Evolutionary conservation across 2,888 invertebrate species (phyloP), one percentile per base, ranked within the genome.

Genomic region (Dolomedes plantarius): DNA sequence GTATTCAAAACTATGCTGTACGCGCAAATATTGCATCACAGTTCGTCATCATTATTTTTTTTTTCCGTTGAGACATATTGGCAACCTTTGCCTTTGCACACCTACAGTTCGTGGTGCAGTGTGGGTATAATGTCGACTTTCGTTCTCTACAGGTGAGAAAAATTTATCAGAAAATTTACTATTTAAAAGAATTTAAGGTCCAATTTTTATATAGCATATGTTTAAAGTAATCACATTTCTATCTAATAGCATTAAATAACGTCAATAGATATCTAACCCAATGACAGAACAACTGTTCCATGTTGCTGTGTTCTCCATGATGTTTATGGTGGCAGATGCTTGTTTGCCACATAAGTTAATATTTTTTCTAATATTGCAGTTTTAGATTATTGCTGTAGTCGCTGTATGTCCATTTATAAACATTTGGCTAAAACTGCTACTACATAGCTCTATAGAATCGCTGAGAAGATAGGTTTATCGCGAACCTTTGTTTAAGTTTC

Each of bases 61-160:
- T 56, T 56, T 56, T 23, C 56, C 23, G 75, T n/a, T 76, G 76
- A 83, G 62, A 83, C 39, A 50, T 83, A 77, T n/a, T 41, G 28
- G 72, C 50, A 83, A 83, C 83, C 83, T 64, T 82, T 77, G 75
- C 73, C 27, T 73, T 69, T 9, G 81, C 72, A 83, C 83, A 82
- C 76, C 83, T 83, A 83, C 83, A 83, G 68, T 83, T 83, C 83
- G 76, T 76, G 67, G 76, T 83, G 83, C 83, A 83, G 83, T 83
- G 76, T 83, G 83, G 83, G 83, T 71, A 83, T 83, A 77, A 83
- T 83, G 76, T 83, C 83, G 83, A 77, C 72, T 83, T 83, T 77
- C 76, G 27, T 68, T 83, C 71, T 71, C 77, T 67, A 83, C 83
- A 83, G 83, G 83, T 83, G 83, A 83, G 83, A 65, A 50, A 83